Evolutionary conservation across 2,113 vertebrate species (phyloP), one percentile per base, ranked within the genome.

Genomic region (Anhinga anhinga): DNA sequence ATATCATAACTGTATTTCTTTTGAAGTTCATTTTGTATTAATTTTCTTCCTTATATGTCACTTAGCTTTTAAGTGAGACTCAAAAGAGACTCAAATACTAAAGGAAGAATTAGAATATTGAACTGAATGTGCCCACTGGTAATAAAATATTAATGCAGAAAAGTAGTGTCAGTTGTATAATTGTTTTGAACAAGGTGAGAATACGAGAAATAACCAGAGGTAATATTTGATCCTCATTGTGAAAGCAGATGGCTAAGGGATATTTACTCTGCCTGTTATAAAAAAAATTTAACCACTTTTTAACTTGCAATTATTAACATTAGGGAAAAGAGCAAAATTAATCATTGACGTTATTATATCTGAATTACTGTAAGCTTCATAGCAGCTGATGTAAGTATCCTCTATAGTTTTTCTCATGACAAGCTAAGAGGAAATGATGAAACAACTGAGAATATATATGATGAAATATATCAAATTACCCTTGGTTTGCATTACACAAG

Each of bases 241-340:
- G 44, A 89, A 91, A 79, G 27, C 65, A 81, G 55, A 50, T 49
- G 47, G 77, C 38, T 82, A 36, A 86, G 50, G 45, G 22, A 29
- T 82, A 95, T 87, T 55, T 70, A 82, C 15, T 71, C 29, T 72
- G 15, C 44, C 53, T 84, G 61, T 84, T 81, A 67, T n/a, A n/a
- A n/a, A 61, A 88, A 69, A 92, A 56, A 50, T 71, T 47, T 20
- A 59, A 59, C 23, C 40, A 72, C 45, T 45, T 87, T 93, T 94
- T 58, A 93, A 65, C 62, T 69, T 86, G 45, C 42, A 49, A 30
- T 83, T 59, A 82, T 42, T 91, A 95, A 90, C 32, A 5, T 96
- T 66, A 91, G 49, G 47, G 95, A 83, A 95, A 96, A 91, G 25
- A 76, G 42, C 66, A 94, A 70, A 93, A 92, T 91, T 96, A 93